Percentiles rank a stretch among this genome's conserved stretches.
Evolutionary conservation across 1,140 invertebrate genomes (phyloP).

Genomic region (Probaryconus sp.): DNA sequence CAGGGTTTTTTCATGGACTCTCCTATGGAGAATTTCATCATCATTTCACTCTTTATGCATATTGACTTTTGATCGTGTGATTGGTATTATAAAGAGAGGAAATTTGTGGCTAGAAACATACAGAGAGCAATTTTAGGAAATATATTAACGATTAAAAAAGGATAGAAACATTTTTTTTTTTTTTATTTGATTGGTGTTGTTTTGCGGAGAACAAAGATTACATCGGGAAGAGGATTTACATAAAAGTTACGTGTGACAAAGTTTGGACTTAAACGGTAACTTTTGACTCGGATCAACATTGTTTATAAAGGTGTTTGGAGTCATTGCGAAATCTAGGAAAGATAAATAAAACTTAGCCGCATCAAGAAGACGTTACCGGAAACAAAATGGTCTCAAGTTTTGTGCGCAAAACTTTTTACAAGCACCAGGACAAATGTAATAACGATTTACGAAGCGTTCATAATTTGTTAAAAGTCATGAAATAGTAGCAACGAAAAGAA

Average conservation of each 20-base stretch:
- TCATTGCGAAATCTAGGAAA: constrained; percentile 7
- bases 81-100: too few relatives aligned
- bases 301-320: constrained; percentile 14
- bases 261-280: not conserved
- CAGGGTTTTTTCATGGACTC: too few relatives aligned
- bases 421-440: constrained; percentile 21
- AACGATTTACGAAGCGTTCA: constrained; percentile 30
- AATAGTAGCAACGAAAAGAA: constrained; percentile 7
- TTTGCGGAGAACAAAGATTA: too few relatives aligned
- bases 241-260: not conserved
- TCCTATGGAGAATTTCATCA: too few relatives aligned
- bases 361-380: constrained; percentile 20
- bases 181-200: too few relatives aligned
- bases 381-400: constrained; percentile 12
- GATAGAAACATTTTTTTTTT: too few relatives aligned
- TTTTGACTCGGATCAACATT: not conserved
- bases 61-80: too few relatives aligned
- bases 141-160: too few relatives aligned
- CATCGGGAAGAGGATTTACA: too few relatives aligned
- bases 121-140: too few relatives aligned
- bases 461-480: constrained; percentile 24
- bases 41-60: too few relatives aligned
- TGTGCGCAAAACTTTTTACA: constrained; percentile 3
- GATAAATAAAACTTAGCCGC: constrained; percentile 30
- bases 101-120: too few relatives aligned